Conservation (phyloP, 2,888 invertebrate species). For the Thysanoteuthis rhombus region DNA sequence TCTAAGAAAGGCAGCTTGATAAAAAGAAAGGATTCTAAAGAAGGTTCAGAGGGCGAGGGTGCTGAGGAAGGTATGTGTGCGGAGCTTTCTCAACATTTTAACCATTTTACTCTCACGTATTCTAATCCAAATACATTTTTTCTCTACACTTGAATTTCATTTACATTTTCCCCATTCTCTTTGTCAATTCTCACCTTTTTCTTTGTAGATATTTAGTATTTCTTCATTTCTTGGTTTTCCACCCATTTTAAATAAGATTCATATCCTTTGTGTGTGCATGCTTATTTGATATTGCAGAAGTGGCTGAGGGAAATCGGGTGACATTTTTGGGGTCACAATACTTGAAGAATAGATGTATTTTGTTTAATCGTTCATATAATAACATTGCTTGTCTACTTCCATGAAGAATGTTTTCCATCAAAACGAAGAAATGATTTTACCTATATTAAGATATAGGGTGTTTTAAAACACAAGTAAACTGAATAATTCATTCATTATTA, state of each 20-base stretch:
- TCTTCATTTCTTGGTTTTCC: background rate
- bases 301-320: too few species aligned
- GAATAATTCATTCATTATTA: too few species aligned
- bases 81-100: background rate
- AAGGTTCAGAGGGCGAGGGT: conserved; percentile 47
- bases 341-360: too few species aligned
- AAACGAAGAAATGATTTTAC: too few species aligned
- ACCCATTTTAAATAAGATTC: background rate
- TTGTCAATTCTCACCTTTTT: background rate
- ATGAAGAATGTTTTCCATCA: too few species aligned
- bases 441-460: too few species aligned
- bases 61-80: conserved; percentile 41
- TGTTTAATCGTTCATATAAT: too few species aligned
- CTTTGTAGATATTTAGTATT: background rate
- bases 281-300: too few species aligned
- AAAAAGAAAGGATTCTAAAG: conserved; percentile 55
- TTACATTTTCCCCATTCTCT: background rate
- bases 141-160: background rate
- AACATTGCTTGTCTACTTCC: too few species aligned
- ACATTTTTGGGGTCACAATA: too few species aligned
- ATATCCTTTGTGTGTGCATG: too few species aligned
- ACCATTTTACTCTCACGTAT: background rate
- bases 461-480: too few species aligned
- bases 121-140: background rate
- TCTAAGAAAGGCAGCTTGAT: conserved; percentile 55